These are phyloP conservation scores for Orius insidiosus DNA, from an alignment of 1,140 invertebrate genomes.

Conservation along the genomic window DNA sequence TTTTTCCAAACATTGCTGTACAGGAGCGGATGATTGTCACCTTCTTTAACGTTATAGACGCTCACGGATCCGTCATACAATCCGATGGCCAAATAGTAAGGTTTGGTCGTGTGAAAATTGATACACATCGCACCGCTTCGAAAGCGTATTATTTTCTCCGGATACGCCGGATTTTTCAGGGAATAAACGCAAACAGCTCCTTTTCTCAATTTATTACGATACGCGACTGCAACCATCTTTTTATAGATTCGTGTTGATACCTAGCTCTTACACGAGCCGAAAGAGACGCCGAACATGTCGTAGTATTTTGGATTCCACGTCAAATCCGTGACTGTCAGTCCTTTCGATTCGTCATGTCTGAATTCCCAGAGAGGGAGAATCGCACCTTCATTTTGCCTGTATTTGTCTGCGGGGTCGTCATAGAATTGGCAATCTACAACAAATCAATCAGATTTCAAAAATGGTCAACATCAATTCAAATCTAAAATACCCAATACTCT, in stretches of 20 bases:
- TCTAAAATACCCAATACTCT: no score
- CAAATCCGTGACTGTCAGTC: constrained; percentile 65
- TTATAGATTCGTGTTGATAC: not conserved
- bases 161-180: constrained; percentile 13
- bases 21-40: not conserved
- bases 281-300: constrained; percentile 78
- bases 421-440: constrained; percentile 80
- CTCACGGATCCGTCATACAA: constrained; percentile 8
- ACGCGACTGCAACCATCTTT: not conserved
- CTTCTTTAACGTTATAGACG: constrained; percentile 7
- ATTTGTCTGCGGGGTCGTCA: constrained; percentile 90
- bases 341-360: constrained; percentile 56
- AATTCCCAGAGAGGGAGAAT: constrained; percentile 87
- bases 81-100: constrained; percentile 7
- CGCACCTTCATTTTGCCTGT: constrained; percentile 75
- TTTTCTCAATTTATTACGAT: constrained; percentile 1
- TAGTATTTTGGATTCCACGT: constrained; percentile 76
- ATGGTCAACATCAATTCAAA: not conserved
- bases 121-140: constrained; percentile 4
- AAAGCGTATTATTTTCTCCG: constrained; percentile 9
- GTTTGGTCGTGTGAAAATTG: constrained; percentile 11
- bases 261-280: constrained; percentile 62
- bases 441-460: constrained; percentile 15
- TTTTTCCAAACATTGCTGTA: constrained; percentile 7
- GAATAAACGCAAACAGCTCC: constrained; percentile 12